Base-by-base conservation (phyloP, 1,140 invertebrate genomes). In the Hycleus cichorii region DNA sequence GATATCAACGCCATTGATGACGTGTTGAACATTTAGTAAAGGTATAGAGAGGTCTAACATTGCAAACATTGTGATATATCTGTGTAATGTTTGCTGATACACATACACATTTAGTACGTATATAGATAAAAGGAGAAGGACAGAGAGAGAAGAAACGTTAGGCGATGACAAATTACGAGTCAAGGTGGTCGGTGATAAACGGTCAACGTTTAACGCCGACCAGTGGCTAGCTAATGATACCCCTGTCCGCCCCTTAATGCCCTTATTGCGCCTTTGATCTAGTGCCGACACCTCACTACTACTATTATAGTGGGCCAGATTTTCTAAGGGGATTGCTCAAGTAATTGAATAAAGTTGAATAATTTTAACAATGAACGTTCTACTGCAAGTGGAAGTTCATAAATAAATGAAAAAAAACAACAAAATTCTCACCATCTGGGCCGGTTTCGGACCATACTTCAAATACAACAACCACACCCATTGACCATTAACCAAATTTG, bases 201-300 rank as follows among this genome's bases (percentile, higher is more conserved):
- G 68, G 69, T 59, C 54, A 60, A 54, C 69, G 66, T 67, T 71
- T 71, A 71, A 65, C 63, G 59, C 62, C 64, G 68, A 61, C 68
- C 69, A 67, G 57, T 62, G 67, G 66, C 59, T 65, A 65, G 68
- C 68, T 72, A 72, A 72, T 70, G 70, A 72, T 67, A 64, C 63
- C 64, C 65, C 67, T 64, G 64, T 63, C 65, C 67, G 59, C 67
- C 66, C 68, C 65, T 67, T 64, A 65, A 65, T 64, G 62, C 68
- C 64, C 65, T 71, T 69, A 71, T 71, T 68, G 63, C 66, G 68
- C 65, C 68, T 71, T 71, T 69, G 69, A 70, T 69, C 68, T 70
- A 69, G 62, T 68, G 68, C 66, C 65, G 70, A 71, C 69, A 71
- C 67, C 65, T 65, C 40, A 1, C 11, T 10, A 8, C 40, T 42